Base-by-base conservation (phyloP, 2,888 invertebrate species). In the Agrypnus murinus region DNA sequence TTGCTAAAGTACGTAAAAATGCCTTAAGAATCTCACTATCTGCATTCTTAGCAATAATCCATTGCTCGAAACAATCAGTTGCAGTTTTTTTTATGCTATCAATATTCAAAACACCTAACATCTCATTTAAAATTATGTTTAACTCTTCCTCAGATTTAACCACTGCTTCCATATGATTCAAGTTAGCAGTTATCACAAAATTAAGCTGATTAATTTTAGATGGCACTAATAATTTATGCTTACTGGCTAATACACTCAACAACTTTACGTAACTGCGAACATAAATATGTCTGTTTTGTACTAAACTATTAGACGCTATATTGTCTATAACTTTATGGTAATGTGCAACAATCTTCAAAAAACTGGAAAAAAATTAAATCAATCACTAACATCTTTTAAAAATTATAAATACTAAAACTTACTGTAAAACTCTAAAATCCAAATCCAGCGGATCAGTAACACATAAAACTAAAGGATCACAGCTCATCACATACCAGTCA, bases 401-500 rank as follows among this genome's bases (percentile, higher is more conserved):
- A 2, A 25, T 25, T 25, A 3, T 36, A 5, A 25, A 32, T 31
- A 17, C 43, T 31, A 43, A 10, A 25, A 83, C 85, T 81, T 83
- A 91, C 91, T 89, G 88, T 67, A 91, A 85, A 25, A 90, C 86
- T 45, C 89, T 88, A 57, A 86, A 85, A 80, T 92, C 91, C 57
- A 90, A 86, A 71, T 89, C 87, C 75, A 88, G 86, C 67, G 85
- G 87, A 71, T 88, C 87, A 32, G 85, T 80, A 77, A 86, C 86
- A 17, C 93, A 85, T 34, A 93, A 88, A 68, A 92, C 92, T 60
- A 88, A 86, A 0, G 93, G 90, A 84, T 94, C 92, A 78, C 91
- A 91, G 71, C 91, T 91, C 87, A 91, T 90, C 7, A 93, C 89
- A 77, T 92, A 91, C 93, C 93, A 93, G 81, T 92, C 92, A 76